phyloP scores from a whole-genome alignment of 1,140 invertebrate species.

The Drosophila paulistorum region DNA sequence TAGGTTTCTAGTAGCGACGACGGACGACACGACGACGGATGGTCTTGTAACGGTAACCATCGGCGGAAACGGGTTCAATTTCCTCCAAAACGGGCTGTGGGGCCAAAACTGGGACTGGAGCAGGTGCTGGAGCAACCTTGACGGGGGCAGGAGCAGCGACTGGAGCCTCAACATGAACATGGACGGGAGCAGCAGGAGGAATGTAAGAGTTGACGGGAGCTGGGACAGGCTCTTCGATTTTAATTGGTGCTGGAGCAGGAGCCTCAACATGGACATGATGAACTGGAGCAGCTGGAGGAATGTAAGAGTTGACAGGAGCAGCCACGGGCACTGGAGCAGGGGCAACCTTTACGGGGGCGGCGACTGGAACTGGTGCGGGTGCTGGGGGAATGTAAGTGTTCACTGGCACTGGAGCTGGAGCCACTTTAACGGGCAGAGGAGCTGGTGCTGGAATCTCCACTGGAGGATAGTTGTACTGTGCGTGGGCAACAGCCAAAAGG shows the following conservation, averaged over 20 bases:
- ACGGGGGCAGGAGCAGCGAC: constrained; percentile 19
- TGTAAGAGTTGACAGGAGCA: constrained; percentile 42
- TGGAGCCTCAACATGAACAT: too few relatives aligned
- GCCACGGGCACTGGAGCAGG: constrained; percentile 39
- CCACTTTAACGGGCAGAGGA: constrained; percentile 37
- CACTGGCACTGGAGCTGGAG: constrained; percentile 50
- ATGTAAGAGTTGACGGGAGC: constrained; percentile 32
- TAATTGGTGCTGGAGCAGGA: constrained; percentile 40
- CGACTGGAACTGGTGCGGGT: constrained; percentile 37
- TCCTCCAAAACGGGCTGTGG: constrained; percentile 65
- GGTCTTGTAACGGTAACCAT: constrained; percentile 76
- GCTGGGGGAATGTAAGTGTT: constrained; percentile 30
- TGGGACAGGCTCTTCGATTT: background rate
- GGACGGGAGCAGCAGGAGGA: too few relatives aligned
- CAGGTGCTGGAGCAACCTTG: constrained; percentile 19
- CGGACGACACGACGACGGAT: constrained; percentile 65
- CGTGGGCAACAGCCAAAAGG: constrained; percentile 71
- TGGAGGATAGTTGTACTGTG: constrained; percentile 73
- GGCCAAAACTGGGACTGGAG: constrained; percentile 18
- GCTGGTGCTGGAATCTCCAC: constrained; percentile 51
- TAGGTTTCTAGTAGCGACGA: constrained; percentile 55
- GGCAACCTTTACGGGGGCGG: constrained; percentile 24
- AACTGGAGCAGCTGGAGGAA: constrained; percentile 53
- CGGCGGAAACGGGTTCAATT: constrained; percentile 64
- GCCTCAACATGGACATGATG: constrained; percentile 41